A percentile compares a stretch with the other conserved stretches of the same genome.
Conservation (phyloP, 2,797 vertebrate genomes). For the Sebastiscus albofasciatus region DNA sequence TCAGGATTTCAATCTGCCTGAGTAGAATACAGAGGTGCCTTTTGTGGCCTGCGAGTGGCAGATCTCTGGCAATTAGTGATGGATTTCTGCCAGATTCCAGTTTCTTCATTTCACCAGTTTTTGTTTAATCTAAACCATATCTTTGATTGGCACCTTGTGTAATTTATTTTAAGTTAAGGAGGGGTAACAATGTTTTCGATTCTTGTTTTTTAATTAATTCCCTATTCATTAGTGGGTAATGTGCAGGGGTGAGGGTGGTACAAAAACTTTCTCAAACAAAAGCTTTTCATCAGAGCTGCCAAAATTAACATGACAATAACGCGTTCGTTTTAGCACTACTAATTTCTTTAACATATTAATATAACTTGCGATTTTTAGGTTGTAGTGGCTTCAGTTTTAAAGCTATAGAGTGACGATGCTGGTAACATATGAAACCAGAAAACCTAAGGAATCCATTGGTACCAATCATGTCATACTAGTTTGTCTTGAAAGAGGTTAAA, state of each 20-base stretch:
- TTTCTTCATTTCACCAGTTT: background rate
- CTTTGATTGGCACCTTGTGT: background rate
- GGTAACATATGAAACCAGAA: too few species aligned
- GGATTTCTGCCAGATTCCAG: background rate
- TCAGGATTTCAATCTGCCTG: slow-evolving; percentile 58
- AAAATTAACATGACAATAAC: too few species aligned
- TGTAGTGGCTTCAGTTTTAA: too few species aligned
- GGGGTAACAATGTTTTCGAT: background rate
- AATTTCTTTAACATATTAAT: too few species aligned
- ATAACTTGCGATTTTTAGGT: too few species aligned
- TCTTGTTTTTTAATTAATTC: background rate
- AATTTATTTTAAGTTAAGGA: background rate
- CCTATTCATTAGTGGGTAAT: background rate
- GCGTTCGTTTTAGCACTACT: too few species aligned
- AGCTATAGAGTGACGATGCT: too few species aligned
- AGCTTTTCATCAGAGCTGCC: too few species aligned
- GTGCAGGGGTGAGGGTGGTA: background rate
- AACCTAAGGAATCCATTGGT: too few species aligned
- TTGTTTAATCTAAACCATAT: background rate
- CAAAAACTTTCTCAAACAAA: background rate
- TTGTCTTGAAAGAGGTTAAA: too few species aligned
- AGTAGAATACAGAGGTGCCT: slow-evolving; percentile 39
- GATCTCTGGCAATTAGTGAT: slow-evolving; percentile 10
- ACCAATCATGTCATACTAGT: too few species aligned
- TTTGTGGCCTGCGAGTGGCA: slow-evolving; percentile 1